phyloP scores from a whole-genome alignment of 2,113 vertebrate species.

The Urocynchramus pylzowi region DNA sequence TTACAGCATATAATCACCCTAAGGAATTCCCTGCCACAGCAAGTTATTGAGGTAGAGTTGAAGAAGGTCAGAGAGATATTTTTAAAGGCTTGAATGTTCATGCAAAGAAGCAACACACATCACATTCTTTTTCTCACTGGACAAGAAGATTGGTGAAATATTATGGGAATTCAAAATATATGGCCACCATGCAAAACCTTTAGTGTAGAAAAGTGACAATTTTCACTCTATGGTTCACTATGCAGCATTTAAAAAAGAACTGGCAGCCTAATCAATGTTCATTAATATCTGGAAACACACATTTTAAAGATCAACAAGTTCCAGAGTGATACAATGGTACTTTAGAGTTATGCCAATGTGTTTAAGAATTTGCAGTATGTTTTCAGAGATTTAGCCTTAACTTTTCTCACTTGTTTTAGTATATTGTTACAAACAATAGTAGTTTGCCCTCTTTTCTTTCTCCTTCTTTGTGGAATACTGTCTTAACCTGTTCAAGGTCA shows the following conservation, averaged over 20 bases:
- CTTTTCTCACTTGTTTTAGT: not conserved
- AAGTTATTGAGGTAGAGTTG: constrained; percentile 23
- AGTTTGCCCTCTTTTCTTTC: not conserved
- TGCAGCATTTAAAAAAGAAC: not conserved
- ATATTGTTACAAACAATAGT: not conserved
- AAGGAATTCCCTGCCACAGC: constrained; percentile 50
- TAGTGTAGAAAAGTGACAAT: not conserved
- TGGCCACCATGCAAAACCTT: not conserved
- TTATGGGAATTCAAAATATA: not conserved
- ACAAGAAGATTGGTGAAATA: not conserved
- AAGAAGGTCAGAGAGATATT: constrained; percentile 43
- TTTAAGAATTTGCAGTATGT: not conserved
- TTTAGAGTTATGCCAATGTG: fast-evolving
- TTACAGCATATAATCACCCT: constrained; percentile 42
- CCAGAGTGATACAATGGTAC: not conserved
- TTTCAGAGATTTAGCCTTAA: not conserved
- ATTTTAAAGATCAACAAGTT: not conserved
- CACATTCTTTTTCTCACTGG: not conserved
- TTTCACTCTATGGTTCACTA: not conserved
- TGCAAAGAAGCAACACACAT: not conserved
- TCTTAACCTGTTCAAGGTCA: not conserved
- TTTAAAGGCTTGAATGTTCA: not conserved
- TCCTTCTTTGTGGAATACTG: not conserved
- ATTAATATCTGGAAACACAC: not conserved
- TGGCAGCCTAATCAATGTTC: not conserved